These are phyloP conservation scores for Oreonectes daqikongensis DNA, from an alignment of 2,797 vertebrate genomes.

Conservation along the genomic window DNA sequence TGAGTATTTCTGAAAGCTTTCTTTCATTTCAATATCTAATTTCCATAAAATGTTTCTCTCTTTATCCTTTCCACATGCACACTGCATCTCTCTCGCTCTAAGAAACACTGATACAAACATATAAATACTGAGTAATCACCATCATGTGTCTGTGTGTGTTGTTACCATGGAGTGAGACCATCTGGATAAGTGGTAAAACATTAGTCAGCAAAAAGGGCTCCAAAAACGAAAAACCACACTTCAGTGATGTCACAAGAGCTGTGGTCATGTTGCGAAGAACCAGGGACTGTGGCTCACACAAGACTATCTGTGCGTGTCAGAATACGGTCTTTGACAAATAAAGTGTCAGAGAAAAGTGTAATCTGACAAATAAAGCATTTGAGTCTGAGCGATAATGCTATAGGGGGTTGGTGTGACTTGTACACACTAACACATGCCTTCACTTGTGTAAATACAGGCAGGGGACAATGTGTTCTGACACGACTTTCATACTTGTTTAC, in stretches of 20 bases:
- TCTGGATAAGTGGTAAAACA: constrained; percentile 27
- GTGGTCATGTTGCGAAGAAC: background rate
- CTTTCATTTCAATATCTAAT: background rate
- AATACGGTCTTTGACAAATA: too few relatives aligned
- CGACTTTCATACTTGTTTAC: background rate
- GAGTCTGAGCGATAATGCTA: background rate
- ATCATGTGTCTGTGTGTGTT: constrained; percentile 13
- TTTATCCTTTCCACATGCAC: background rate
- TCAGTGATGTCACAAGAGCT: constrained; percentile 6
- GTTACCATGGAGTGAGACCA: constrained; percentile 41
- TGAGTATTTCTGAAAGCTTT: background rate
- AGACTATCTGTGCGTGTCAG: background rate
- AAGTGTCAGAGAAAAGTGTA: background rate
- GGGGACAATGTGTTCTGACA: background rate
- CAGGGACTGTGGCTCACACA: background rate
- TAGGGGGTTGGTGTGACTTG: background rate
- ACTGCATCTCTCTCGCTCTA: background rate
- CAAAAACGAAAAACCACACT: background rate
- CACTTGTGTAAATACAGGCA: background rate
- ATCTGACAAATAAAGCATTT: background rate
- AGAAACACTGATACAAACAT: background rate
- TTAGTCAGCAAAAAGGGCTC: constrained; percentile 41
- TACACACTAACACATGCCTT: background rate
- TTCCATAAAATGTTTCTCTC: background rate
- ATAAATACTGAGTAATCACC: background rate